phyloP scores from a whole-genome alignment of 2,888 invertebrate genomes.

The Tupiocoris notatus region DNA sequence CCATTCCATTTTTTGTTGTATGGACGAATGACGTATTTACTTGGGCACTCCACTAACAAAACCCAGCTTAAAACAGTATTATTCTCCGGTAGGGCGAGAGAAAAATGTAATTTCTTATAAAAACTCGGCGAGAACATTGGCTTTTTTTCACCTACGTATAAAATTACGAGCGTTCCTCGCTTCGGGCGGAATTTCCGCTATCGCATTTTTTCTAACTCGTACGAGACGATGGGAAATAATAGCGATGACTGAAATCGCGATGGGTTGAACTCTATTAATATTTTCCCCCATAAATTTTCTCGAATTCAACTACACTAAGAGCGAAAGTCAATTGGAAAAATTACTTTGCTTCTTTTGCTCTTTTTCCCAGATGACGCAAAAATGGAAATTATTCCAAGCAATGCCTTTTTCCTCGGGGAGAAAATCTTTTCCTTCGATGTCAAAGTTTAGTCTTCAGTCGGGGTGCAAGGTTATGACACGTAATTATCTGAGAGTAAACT shows the following conservation, averaged over 20 bases:
- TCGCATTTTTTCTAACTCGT: not conserved
- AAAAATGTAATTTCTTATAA: not conserved
- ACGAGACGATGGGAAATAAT: not conserved
- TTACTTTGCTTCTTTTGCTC: too few species aligned
- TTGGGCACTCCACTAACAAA: too few species aligned
- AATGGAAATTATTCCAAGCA: too few species aligned
- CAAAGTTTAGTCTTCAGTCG: slow-evolving; percentile 35
- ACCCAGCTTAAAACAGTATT: too few species aligned
- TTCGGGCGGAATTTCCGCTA: not conserved
- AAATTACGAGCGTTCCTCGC: not conserved
- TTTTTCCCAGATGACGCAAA: too few species aligned
- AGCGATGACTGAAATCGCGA: too few species aligned
- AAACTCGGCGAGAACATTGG: too few species aligned
- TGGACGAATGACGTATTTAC: too few species aligned
- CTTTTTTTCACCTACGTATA: not conserved
- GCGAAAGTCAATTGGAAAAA: too few species aligned
- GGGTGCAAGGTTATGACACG: slow-evolving; percentile 43
- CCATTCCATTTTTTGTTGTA: too few species aligned
- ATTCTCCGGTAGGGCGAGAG: not conserved
- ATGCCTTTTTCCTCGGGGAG: slow-evolving; percentile 1
- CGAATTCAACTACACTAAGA: too few species aligned
- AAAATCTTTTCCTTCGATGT: slow-evolving; percentile 20
- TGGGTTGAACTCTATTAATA: not conserved
- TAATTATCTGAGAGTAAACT: slow-evolving; percentile 44
- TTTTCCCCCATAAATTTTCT: too few species aligned